Evolutionary conservation across 35 echinoderm and acorn worm genomes (phyloP), one percentile per base, ranked within the genome.

Genomic region (Anneissia japonica): DNA sequence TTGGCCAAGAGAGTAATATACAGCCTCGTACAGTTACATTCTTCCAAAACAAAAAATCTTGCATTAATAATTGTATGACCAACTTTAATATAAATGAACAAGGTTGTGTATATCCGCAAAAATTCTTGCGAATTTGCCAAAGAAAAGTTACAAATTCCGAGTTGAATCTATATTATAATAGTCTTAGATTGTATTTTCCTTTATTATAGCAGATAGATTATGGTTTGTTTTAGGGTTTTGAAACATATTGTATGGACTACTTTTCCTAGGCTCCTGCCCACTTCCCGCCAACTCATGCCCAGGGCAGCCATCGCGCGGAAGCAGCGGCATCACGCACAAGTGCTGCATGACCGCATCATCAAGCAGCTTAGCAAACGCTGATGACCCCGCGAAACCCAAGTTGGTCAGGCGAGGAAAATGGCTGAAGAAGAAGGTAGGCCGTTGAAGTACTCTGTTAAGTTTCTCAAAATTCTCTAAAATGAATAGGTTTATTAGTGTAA

Each of bases 361-460:
- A 64, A 64, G 51, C 51, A 64, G 51, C 51, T 64, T 64, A 64
- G 51, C 51, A 64, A 64, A 64, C 51, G 51, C n/a, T n/a, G n/a
- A 64, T 64, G 51, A 64, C 51, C 51, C 51, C 51, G 51, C 51
- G 51, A 64, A 64, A 64, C 51, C 51, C 51, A 64, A 64, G 51
- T 64, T 64, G 51, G 51, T 64, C 51, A 64, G 51, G 51, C 51
- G 51, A 64, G 51, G 51, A 64, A 64, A 64, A 64, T 64, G 51
- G 51, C 51, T 64, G 51, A 64, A 64, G 51, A 64, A 64, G 51
- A 64, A 64, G 51, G 51, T 64, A 64, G 51, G 51, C 51, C 51
- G 51, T 64, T 64, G 51, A 64, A 64, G 51, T 64, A 64, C 51
- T 64, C 51, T 64, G 5, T 64, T 12, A 26, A 16, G 1, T 64